A percentile compares a stretch with the other conserved stretches of the same genome.
Conservation (phyloP, 2,113 vertebrate species). For the Microtus pennsylvanicus region DNA sequence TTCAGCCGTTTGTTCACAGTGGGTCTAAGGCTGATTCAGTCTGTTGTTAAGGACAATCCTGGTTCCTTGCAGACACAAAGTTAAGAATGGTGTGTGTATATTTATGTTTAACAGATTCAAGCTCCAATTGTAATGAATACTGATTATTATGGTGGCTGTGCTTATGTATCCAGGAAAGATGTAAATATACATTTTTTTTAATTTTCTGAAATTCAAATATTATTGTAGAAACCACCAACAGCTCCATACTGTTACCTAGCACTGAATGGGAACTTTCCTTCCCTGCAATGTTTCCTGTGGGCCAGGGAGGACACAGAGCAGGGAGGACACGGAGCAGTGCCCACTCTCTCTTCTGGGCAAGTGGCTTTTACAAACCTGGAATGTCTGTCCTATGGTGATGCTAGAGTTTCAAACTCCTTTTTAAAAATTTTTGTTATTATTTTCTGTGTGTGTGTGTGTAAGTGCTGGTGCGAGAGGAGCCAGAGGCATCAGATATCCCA, state of each 20-base stretch:
- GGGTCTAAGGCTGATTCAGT: neutral
- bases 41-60: neutral
- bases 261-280: neutral
- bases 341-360: neutral
- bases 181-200: too few species aligned
- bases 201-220: neutral
- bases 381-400: neutral
- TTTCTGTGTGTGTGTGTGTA: neutral
- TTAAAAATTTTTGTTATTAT: neutral
- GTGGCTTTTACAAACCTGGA: neutral
- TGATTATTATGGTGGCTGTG: neutral
- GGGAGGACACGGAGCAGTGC: neutral
- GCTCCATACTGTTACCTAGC: neutral
- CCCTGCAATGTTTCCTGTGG: neutral
- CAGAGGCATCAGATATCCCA: neutral
- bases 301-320: neutral
- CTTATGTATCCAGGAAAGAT: neutral
- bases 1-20: neutral
- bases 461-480: too few species aligned
- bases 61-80: neutral
- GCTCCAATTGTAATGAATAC: neutral
- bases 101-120: neutral
- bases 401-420: neutral
- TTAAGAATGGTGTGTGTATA: neutral
- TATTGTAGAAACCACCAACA: neutral